phyloP scores from a whole-genome alignment of 2,113 vertebrate genomes.

The Brachyhypopomus occidentalis region DNA sequence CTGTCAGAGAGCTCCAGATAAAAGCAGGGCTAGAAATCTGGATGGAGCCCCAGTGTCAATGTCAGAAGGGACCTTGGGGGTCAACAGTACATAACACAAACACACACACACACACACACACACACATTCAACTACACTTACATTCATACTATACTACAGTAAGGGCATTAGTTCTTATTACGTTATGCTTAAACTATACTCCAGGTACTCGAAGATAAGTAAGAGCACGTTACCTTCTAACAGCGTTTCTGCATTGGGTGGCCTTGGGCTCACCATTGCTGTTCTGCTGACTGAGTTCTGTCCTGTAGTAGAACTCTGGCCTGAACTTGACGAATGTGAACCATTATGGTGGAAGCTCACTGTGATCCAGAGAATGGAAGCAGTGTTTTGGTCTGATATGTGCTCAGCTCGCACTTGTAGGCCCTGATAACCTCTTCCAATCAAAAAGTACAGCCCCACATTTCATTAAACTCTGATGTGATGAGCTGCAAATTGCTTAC shows the following conservation, averaged over 20 bases:
- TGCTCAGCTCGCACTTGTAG: conserved; percentile 28
- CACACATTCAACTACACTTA: conserved; percentile 15
- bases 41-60: conserved; percentile 47
- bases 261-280: background rate
- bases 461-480: conserved; percentile 32
- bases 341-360: background rate
- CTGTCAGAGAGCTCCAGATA: conserved; percentile 49
- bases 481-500: conserved; percentile 40
- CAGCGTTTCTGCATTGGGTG: background rate
- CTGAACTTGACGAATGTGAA: background rate
- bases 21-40: conserved; percentile 37
- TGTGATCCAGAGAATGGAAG: conserved; percentile 12
- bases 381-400: conserved; percentile 21
- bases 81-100: conserved; percentile 29
- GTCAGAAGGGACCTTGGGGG: conserved; percentile 40
- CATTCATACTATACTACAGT: background rate
- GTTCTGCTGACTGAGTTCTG: background rate
- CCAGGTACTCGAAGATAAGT: background rate
- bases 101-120: conserved; percentile 27
- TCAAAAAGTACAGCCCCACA: conserved; percentile 23
- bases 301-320: background rate
- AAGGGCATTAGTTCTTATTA: background rate
- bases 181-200: background rate
- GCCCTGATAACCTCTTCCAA: conserved; percentile 15
- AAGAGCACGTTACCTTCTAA: background rate